Percentiles rank a stretch among this genome's conserved stretches.
Conservation (phyloP, 2,113 vertebrate species). For the Ptychochromis oligacanthus region DNA sequence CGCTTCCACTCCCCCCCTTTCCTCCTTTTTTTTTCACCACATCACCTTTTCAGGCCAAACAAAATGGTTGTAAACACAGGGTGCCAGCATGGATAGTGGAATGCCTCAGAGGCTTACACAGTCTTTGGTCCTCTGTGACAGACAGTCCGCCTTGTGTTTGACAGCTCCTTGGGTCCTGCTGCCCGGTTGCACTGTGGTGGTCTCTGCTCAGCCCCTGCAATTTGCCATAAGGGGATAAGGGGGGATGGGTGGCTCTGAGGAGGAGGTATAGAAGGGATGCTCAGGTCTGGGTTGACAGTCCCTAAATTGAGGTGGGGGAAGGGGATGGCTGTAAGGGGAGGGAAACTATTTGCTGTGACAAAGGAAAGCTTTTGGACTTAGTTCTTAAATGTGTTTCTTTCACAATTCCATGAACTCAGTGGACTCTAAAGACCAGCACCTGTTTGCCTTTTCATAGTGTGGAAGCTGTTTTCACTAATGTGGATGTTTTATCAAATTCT, state of each 20-base stretch:
- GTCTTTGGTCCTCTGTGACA: slow-evolving; percentile 74
- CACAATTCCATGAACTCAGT: background rate
- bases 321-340: slow-evolving; percentile 3
- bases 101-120: slow-evolving; percentile 77
- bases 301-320: slow-evolving; percentile 9
- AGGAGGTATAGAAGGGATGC: slow-evolving; percentile 48
- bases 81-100: slow-evolving; percentile 73
- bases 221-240: slow-evolving; percentile 51
- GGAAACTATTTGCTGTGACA: slow-evolving; percentile 9
- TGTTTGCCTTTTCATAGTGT: slow-evolving; percentile 38
- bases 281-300: slow-evolving; percentile 46
- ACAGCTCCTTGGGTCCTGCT: slow-evolving; percentile 71
- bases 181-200: slow-evolving; percentile 69
- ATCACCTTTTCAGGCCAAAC: slow-evolving; percentile 79
- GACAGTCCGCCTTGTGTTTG: slow-evolving; percentile 73
- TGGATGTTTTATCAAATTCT: slow-evolving; percentile 42
- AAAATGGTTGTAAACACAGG: slow-evolving; percentile 79
- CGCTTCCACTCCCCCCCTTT: background rate
- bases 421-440: background rate
- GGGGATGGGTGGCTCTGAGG: slow-evolving; percentile 46
- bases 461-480: slow-evolving; percentile 39
- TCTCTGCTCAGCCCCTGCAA: slow-evolving; percentile 60
- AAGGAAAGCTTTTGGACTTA: slow-evolving; percentile 15
- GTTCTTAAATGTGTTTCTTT: slow-evolving; percentile 4
- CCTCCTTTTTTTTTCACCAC: slow-evolving; percentile 60